Conservation (phyloP, 2,888 invertebrate species). For the Enchytraeus crypticus region DNA sequence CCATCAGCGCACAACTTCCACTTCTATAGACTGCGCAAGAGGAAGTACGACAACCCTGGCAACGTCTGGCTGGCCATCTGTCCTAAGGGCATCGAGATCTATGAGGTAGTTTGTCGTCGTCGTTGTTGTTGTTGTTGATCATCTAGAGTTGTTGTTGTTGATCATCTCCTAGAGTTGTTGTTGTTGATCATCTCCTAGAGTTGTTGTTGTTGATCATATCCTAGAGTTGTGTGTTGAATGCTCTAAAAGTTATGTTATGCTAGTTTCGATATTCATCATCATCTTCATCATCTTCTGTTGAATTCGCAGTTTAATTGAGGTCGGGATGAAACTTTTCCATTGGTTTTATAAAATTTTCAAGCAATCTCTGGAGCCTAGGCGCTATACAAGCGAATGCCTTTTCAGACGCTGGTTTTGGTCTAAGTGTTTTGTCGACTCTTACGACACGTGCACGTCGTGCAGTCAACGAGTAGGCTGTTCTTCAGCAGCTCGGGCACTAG, state of each 20-base stretch:
- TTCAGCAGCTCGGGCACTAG: not conserved
- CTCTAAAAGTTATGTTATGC: not conserved
- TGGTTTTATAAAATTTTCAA: too few species aligned
- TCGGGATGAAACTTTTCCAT: too few species aligned
- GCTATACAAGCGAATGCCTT: not conserved
- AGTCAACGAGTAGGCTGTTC: too few species aligned
- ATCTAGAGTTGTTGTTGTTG: not conserved
- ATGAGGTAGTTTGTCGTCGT: constrained; percentile 54
- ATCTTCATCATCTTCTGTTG: too few species aligned
- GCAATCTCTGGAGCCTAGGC: too few species aligned
- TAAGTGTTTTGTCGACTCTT: too few species aligned
- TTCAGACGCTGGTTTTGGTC: not conserved
- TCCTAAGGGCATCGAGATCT: constrained; percentile 80
- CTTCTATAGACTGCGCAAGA: constrained; percentile 62
- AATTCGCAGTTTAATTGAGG: too few species aligned
- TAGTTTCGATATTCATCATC: too few species aligned
- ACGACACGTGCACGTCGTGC: not conserved
- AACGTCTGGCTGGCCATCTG: constrained; percentile 79
- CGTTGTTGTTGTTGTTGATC: not conserved
- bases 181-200: not conserved
- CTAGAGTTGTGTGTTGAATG: not conserved
- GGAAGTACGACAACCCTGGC: constrained; percentile 56
- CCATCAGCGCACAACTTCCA: constrained; percentile 77
- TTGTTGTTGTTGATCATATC: not conserved
- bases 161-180: not conserved